phyloP scores from a whole-genome alignment of 2,797 vertebrate genomes.

The Coccyzus lansbergi region DNA sequence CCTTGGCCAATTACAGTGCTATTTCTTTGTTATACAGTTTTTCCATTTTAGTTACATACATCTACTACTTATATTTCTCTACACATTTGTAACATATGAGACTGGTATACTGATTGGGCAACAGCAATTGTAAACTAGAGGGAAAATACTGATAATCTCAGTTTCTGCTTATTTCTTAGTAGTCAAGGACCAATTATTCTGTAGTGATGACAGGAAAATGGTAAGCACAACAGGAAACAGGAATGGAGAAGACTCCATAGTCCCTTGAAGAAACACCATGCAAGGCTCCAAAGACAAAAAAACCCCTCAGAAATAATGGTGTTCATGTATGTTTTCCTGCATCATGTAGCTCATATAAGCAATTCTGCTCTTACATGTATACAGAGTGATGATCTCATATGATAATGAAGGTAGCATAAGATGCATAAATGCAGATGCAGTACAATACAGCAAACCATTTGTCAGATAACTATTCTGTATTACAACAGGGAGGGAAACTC shows the following conservation, averaged over 20 bases:
- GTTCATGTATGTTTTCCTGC: background rate
- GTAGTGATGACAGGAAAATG: background rate
- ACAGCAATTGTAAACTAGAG: background rate
- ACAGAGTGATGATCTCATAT: too few relatives aligned
- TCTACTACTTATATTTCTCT: background rate
- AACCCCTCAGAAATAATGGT: background rate
- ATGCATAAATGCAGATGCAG: background rate
- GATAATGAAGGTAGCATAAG: background rate
- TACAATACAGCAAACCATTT: background rate
- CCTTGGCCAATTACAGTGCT: background rate
- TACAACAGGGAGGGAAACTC: background rate
- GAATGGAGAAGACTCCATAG: background rate
- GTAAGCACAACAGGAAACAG: background rate
- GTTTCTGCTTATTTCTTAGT: background rate
- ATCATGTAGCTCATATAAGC: background rate
- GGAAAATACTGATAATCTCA: background rate
- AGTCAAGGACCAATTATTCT: background rate
- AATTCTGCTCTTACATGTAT: background rate
- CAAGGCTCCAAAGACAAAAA: background rate
- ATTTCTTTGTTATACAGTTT: background rate
- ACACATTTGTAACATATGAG: background rate
- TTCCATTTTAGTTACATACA: background rate
- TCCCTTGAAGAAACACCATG: background rate
- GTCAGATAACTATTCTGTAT: background rate
- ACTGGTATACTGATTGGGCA: fast-evolving